phyloP scores from a whole-genome alignment of 1,140 invertebrate species.

The Zaprionus nigranus region DNA sequence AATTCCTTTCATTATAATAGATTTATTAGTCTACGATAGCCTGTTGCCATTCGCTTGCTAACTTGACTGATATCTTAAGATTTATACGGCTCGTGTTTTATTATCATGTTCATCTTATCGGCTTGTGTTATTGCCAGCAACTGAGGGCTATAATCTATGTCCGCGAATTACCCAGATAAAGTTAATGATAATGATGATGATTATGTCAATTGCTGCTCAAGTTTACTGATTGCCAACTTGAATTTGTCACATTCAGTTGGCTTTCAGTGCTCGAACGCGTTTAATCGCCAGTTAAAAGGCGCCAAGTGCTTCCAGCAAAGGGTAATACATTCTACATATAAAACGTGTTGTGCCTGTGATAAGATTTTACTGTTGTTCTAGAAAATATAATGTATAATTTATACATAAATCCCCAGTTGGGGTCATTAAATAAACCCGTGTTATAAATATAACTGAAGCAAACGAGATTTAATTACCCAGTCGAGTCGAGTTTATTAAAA shows the following conservation, averaged over 20 bases:
- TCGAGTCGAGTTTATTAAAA: not conserved
- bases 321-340: slow-evolving; percentile 34
- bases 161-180: slow-evolving; percentile 49
- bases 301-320: slow-evolving; percentile 40
- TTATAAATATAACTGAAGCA: slow-evolving; percentile 1
- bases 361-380: slow-evolving; percentile 24
- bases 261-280: slow-evolving; percentile 47
- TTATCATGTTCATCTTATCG: slow-evolving; percentile 64
- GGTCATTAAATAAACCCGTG: not conserved
- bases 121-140: slow-evolving; percentile 47
- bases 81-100: slow-evolving; percentile 63
- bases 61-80: slow-evolving; percentile 69
- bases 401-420: not conserved
- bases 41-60: slow-evolving; percentile 32
- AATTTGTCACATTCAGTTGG: slow-evolving; percentile 53
- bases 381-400: not conserved
- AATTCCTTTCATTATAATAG: slow-evolving; percentile 11
- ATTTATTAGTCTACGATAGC: slow-evolving; percentile 24
- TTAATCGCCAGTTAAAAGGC: slow-evolving; percentile 23
- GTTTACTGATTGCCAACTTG: slow-evolving; percentile 33
- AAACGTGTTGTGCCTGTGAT: slow-evolving; percentile 23
- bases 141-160: slow-evolving; percentile 57
- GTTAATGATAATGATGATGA: slow-evolving; percentile 54
- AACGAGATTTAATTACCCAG: slow-evolving; percentile 3
- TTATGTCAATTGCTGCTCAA: slow-evolving; percentile 58